phyloP scores from a whole-genome alignment of 2,797 vertebrate genomes.

The Helostoma temminkii region DNA sequence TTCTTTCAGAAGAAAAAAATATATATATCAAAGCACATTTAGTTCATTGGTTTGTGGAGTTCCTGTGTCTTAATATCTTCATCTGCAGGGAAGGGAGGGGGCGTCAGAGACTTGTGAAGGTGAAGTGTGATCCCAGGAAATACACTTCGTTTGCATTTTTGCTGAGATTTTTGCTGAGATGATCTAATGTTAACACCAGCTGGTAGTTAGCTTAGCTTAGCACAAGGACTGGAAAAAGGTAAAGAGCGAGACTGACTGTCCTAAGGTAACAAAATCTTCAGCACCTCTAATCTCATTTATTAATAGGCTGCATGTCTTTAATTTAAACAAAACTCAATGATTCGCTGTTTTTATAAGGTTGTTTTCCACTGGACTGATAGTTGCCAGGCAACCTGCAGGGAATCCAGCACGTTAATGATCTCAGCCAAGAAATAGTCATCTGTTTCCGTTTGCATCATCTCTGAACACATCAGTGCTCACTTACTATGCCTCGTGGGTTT shows the following conservation, averaged over 20 bases:
- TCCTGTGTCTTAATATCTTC: constrained; percentile 65
- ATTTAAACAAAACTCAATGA: too few species aligned
- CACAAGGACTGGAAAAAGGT: not conserved
- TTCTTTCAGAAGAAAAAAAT: constrained; percentile 47
- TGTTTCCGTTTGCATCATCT: too few species aligned
- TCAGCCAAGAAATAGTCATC: not conserved
- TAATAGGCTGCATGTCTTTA: too few species aligned
- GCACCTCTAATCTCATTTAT: not conserved
- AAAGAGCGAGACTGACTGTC: not conserved
- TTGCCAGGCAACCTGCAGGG: too few species aligned
- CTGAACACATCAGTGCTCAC: too few species aligned
- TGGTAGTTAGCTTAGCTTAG: constrained; percentile 8
- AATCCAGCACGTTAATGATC: not conserved
- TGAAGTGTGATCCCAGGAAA: constrained; percentile 19
- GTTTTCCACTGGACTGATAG: too few species aligned
- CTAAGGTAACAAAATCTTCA: not conserved
- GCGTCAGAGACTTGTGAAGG: constrained; percentile 50
- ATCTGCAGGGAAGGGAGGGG: constrained; percentile 61
- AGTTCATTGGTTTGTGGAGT: constrained; percentile 58
- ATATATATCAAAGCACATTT: constrained; percentile 30
- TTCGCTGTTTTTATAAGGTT: too few species aligned
- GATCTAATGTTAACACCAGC: not conserved
- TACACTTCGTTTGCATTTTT: constrained; percentile 7
- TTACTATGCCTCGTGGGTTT: not conserved
- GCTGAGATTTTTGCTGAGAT: not conserved